Conservation (phyloP, 2,113 vertebrate species). For the Oryzias woworae region DNA sequence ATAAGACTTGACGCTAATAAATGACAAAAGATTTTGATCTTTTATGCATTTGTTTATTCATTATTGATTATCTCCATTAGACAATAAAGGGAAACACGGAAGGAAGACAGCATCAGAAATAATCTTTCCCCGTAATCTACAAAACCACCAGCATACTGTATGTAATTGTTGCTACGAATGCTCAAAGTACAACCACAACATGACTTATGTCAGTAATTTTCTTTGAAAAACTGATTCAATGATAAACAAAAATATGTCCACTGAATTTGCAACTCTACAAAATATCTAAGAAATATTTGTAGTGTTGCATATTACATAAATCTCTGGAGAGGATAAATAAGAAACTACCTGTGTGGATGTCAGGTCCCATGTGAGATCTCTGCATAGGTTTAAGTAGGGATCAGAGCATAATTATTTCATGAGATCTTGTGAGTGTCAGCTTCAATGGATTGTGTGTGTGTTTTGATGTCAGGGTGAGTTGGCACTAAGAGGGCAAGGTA, state of each 20-base stretch:
- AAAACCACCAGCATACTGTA: constrained; percentile 16
- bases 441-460: constrained; percentile 31
- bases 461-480: constrained; percentile 37
- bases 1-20: constrained; percentile 24
- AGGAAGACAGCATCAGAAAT: constrained; percentile 2
- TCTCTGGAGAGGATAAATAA: constrained; percentile 35
- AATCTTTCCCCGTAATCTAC: not conserved
- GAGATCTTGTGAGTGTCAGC: constrained; percentile 44
- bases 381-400: constrained; percentile 33
- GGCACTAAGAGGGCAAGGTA: constrained; percentile 43
- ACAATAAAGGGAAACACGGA: constrained; percentile 1
- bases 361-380: constrained; percentile 18
- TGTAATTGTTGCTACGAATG: no score
- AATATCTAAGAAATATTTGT: constrained; percentile 15
- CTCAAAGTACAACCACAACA: no score
- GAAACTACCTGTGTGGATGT: constrained; percentile 32
- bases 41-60: not conserved
- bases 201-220: not conserved
- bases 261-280: no score
- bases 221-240: constrained; percentile 1
- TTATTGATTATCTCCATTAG: constrained; percentile 3
- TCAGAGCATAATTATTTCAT: constrained; percentile 53
- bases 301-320: constrained; percentile 33
- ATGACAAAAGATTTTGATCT: constrained; percentile 21
- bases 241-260: not conserved